phyloP scores from a whole-genome alignment of 2,797 vertebrate species.

The Trachops cirrhosus region DNA sequence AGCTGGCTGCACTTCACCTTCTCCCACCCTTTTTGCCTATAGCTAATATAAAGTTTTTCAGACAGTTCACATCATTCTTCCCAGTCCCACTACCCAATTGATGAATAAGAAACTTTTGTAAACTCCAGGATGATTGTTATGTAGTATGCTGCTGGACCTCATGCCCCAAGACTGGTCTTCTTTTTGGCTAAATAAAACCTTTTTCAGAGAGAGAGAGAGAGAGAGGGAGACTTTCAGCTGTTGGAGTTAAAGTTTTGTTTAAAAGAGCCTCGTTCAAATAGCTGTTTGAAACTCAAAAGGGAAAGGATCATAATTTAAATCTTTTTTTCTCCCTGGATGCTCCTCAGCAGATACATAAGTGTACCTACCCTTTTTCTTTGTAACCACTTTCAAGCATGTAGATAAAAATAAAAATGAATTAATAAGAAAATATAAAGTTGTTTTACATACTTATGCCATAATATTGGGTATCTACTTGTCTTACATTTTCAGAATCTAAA shows the following conservation, averaged over 20 bases:
- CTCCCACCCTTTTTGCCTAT: background rate
- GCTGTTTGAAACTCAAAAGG: background rate
- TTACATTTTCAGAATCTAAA: background rate
- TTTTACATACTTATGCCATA: background rate
- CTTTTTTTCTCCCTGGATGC: background rate
- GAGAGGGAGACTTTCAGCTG: background rate
- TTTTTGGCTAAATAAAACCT: background rate
- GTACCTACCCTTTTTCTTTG: background rate
- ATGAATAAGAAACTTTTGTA: background rate
- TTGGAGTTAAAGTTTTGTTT: background rate
- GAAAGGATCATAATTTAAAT: background rate
- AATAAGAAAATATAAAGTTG: background rate
- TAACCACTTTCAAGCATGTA: background rate
- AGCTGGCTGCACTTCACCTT: background rate
- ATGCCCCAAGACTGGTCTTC: background rate
- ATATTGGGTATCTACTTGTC: background rate
- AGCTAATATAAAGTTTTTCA: background rate
- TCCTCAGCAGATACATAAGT: background rate
- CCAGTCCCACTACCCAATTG: background rate
- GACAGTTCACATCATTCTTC: background rate
- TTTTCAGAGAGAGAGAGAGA: background rate
- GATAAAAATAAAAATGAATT: background rate
- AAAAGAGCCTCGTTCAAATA: background rate
- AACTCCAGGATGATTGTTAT: background rate
- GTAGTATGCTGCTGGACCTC: background rate